phyloP scores from a whole-genome alignment of 1,140 invertebrate species.

The Ooceraea biroi region DNA sequence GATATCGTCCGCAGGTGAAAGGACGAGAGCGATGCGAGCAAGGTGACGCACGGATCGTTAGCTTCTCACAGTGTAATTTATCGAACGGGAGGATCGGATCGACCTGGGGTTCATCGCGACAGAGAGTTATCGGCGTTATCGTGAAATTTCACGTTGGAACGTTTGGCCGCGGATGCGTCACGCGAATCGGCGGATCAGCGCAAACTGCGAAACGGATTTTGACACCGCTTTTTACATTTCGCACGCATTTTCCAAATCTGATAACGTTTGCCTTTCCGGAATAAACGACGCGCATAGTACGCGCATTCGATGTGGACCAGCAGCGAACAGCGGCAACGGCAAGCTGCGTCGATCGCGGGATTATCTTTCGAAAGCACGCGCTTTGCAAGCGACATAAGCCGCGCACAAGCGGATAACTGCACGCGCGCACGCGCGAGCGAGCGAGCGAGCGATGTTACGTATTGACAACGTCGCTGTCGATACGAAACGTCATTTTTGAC shows the following conservation, averaged over 20 bases:
- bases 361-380: conserved; percentile 42
- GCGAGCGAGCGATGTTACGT: conserved; percentile 26
- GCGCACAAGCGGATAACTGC: conserved; percentile 50
- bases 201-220: conserved; percentile 12
- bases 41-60: too few species aligned
- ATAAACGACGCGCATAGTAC: background rate
- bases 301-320: too few species aligned
- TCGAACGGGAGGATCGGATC: too few species aligned
- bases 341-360: conserved; percentile 48
- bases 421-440: conserved; percentile 12
- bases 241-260: conserved; percentile 36
- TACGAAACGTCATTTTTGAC: conserved; percentile 22
- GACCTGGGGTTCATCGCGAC: too few species aligned
- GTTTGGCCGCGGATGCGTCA: background rate
- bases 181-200: background rate
- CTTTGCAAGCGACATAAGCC: conserved; percentile 52
- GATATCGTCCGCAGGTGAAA: too few species aligned
- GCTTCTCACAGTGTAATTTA: too few species aligned
- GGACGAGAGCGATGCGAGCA: too few species aligned
- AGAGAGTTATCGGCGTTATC: background rate
- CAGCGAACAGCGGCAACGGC: background rate
- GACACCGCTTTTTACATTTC: conserved; percentile 25
- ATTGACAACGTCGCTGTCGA: conserved; percentile 29
- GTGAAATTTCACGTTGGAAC: background rate
- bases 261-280: conserved; percentile 38